Evolutionary conservation across 2,113 vertebrate genomes (phyloP).

Genomic region (Desmodus rotundus): DNA sequence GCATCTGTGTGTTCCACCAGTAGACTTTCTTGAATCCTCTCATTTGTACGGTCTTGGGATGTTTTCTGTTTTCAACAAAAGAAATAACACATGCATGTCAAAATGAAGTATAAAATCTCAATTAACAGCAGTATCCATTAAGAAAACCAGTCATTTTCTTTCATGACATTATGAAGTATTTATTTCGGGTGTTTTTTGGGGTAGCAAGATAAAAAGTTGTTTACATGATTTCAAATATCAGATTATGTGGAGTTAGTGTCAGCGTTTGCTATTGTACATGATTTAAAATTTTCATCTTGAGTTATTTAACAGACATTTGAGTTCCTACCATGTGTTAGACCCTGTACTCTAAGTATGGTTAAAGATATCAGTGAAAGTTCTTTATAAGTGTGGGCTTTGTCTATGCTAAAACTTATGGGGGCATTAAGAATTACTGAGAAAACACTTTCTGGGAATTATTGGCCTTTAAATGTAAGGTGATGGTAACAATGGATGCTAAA

Average conservation of each 20-base stretch:
- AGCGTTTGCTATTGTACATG: background rate
- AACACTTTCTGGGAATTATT: too few relatives aligned
- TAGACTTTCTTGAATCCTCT: conserved; percentile 11
- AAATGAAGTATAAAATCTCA: conserved; percentile 12
- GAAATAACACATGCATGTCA: background rate
- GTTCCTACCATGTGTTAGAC: background rate
- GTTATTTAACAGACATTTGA: conserved; percentile 28
- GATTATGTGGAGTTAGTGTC: conserved; percentile 37
- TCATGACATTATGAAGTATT: conserved; percentile 27
- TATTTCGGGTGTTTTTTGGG: background rate
- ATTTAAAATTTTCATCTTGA: conserved; percentile 39
- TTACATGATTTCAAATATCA: conserved; percentile 6
- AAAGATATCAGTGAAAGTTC: background rate
- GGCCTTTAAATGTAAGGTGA: too few relatives aligned
- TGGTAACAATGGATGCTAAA: too few relatives aligned
- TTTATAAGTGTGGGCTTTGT: background rate
- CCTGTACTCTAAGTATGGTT: background rate
- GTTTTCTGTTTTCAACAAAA: conserved; percentile 46
- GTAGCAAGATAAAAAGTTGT: background rate
- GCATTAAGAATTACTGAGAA: background rate
- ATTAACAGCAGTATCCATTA: background rate
- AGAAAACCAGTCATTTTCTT: background rate
- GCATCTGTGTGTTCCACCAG: background rate
- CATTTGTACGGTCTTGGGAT: background rate
- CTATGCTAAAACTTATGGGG: background rate